These are phyloP conservation scores for Dastarcus helophoroides DNA, from an alignment of 2,888 invertebrate genomes.

Conservation along the genomic window DNA sequence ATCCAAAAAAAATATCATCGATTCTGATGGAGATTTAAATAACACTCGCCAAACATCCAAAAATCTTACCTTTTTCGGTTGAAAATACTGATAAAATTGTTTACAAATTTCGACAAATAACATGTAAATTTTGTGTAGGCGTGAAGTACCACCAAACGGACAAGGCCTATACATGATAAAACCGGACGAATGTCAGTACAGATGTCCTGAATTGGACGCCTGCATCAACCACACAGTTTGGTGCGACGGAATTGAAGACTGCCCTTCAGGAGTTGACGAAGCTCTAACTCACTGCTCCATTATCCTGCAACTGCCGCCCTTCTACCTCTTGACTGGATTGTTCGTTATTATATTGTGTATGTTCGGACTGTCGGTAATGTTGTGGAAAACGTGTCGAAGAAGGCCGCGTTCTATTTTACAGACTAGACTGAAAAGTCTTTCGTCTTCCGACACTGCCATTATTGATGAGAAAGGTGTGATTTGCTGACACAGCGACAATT, in stretches of 20 bases:
- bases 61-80: too few species aligned
- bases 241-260: constrained; percentile 70
- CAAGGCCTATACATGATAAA: constrained; percentile 43
- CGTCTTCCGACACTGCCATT: constrained; percentile 74
- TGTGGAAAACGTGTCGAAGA: constrained; percentile 39
- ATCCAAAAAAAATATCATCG: too few species aligned
- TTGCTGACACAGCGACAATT: constrained; percentile 94
- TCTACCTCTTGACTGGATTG: constrained; percentile 48
- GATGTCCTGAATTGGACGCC: constrained; percentile 69
- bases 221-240: constrained; percentile 69
- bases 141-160: constrained; percentile 44
- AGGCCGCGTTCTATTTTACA: constrained; percentile 66
- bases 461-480: constrained; percentile 81
- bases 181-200: constrained; percentile 61
- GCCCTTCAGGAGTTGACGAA: constrained; percentile 72
- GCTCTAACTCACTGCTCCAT: constrained; percentile 69
- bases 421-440: constrained; percentile 67
- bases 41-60: too few species aligned
- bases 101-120: neutral
- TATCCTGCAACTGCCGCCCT: constrained; percentile 62
- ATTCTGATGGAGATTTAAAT: too few species aligned
- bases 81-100: too few species aligned
- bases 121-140: constrained; percentile 33
- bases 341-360: constrained; percentile 34
- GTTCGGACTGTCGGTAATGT: constrained; percentile 23